Conservation (phyloP, 2,113 vertebrate genomes). For the Zosterops pallidus region DNA sequence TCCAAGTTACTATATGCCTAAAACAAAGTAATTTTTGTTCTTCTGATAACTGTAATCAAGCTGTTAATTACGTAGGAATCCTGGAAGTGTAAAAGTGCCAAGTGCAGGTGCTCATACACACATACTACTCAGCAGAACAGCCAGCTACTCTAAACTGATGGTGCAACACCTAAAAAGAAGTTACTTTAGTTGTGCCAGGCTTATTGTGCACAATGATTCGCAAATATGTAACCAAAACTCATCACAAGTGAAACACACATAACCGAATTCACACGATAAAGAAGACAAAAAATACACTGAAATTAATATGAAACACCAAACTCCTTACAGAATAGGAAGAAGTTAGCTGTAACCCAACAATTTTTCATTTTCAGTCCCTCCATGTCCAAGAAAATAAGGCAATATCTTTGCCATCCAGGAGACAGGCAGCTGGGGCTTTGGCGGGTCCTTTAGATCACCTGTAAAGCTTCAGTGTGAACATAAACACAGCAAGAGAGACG, state of each 20-base stretch:
- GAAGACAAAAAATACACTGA: not conserved
- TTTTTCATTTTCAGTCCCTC: not conserved
- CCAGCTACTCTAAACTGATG: not conserved
- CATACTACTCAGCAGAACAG: not conserved
- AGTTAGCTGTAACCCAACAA: not conserved
- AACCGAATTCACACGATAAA: accelerated
- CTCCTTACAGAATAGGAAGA: not conserved
- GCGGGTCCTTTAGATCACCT: not conserved
- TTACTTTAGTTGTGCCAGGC: accelerated
- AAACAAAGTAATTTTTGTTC: not conserved
- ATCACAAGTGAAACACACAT: not conserved
- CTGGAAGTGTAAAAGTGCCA: not conserved
- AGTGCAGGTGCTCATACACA: not conserved
- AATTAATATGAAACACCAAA: not conserved
- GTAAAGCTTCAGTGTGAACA: not conserved
- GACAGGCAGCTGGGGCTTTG: not conserved
- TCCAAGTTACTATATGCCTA: no score
- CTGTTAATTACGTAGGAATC: not conserved
- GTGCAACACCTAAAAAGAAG: not conserved
- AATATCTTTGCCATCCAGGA: not conserved
- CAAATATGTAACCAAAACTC: not conserved
- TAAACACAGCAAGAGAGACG: accelerated
- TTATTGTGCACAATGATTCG: not conserved
- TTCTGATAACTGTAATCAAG: not conserved
- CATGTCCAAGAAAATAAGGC: not conserved